Evolutionary conservation across 2,888 invertebrate genomes (phyloP), one percentile per base, ranked within the genome.

Genomic region (Harpalus rufipes): DNA sequence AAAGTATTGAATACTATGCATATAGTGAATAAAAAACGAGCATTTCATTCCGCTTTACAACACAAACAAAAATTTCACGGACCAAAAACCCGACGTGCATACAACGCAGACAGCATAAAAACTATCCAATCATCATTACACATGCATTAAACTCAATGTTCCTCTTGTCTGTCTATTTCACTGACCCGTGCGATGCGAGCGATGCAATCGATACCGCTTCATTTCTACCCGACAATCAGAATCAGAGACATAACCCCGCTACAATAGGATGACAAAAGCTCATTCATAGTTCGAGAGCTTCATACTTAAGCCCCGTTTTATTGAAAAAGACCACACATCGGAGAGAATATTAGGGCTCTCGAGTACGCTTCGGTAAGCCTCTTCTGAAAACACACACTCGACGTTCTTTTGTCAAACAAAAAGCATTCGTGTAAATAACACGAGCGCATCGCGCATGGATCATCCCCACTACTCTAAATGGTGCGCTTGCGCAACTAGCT

Each of bases 271-370:
- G 79, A 79, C 58, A 79, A 79, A 78, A n/a, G 32, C 39, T 41
- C 61, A 78, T 78, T 78, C 78, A 78, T 78, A 78, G 18, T 81
- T 82, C 65, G 65, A 81, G 81, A 8, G 51, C 72, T 44, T 81
- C 68, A 51, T 74, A 44, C 59, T 83, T 83, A 76, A 83, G 56
- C 74, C 83, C 61, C 44, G 61, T 83, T 83, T 83, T 83, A 83
- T 83, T 83, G 83, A 83, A 74, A 72, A 83, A 72, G 83, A 83
- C 76, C 76, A 76, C 83, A 83, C 83, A 61, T 68, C 58, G 72
- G 10, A 82, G 21, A 32, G 89, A 89, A 89, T 89, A 90, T 90
- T 90, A 88, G 89, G 88, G 87, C 88, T 88, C 90, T 90, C 86
- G 87, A 87, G 87, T 86, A 88, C 88, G 89, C 88, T 87, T 88